These are phyloP conservation scores for Lamellibrachia luymesi DNA, from an alignment of 1,140 invertebrate genomes.

Conservation along the genomic window DNA sequence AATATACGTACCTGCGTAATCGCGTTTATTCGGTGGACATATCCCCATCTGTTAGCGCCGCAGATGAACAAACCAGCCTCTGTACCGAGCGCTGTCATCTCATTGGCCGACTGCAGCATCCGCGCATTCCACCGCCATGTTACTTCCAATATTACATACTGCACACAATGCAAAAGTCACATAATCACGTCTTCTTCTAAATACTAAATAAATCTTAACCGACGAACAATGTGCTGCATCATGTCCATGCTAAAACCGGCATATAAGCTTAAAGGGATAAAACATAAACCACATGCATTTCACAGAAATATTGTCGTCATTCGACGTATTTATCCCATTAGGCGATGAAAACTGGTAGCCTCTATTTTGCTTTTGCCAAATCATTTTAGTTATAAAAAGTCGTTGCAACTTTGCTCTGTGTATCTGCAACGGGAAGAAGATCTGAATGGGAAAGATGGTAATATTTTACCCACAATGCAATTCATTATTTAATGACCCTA, in stretches of 20 bases:
- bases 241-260: no score
- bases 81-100: neutral
- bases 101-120: neutral
- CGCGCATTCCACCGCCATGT: neutral
- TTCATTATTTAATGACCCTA: conserved; percentile 1
- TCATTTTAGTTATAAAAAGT: neutral
- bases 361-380: no score
- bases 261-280: no score
- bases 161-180: no score
- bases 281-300: no score
- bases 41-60: neutral
- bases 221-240: no score
- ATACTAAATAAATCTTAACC: no score
- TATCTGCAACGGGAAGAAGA: neutral
- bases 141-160: neutral
- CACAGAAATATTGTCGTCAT: no score
- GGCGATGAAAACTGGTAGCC: no score
- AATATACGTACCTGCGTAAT: neutral
- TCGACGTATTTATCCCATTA: no score
- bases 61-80: neutral
- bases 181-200: no score
- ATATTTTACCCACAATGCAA: neutral
- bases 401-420: no score
- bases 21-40: neutral
- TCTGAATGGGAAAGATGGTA: neutral